Evolutionary conservation across 2,888 invertebrate species (phyloP).

Genomic region (Keiferia lycopersicella): DNA sequence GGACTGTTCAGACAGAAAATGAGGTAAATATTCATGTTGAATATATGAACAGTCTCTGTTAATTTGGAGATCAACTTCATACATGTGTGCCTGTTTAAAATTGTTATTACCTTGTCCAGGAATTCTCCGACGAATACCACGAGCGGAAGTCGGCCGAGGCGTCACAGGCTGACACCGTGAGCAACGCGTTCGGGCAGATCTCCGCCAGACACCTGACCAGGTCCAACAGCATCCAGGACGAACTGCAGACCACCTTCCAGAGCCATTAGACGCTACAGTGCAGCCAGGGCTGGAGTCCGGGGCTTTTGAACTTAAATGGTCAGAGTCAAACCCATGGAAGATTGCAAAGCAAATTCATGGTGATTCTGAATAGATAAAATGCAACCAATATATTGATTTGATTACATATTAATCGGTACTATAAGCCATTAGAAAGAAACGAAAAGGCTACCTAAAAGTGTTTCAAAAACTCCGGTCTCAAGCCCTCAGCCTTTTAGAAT

Average conservation of each 20-base stretch:
- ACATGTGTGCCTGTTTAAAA: neutral
- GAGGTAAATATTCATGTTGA: neutral
- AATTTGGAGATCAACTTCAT: neutral
- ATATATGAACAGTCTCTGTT: neutral
- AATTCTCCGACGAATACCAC: slow-evolving; percentile 91
- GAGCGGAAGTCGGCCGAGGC: slow-evolving; percentile 83
- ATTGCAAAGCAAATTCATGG: no score
- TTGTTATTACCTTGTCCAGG: slow-evolving; percentile 65
- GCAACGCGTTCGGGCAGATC: slow-evolving; percentile 79
- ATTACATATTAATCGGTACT: no score
- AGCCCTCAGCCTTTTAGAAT: neutral
- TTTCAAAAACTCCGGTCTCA: neutral
- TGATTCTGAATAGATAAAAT: no score
- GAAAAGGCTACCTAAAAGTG: no score
- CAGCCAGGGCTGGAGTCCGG: neutral
- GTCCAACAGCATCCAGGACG: slow-evolving; percentile 93
- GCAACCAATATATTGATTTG: no score
- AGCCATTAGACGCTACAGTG: slow-evolving; percentile 41
- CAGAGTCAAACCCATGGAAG: no score
- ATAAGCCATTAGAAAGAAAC: no score
- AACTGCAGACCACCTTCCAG: slow-evolving; percentile 81
- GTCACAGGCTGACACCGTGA: slow-evolving; percentile 79
- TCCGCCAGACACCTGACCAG: slow-evolving; percentile 83
- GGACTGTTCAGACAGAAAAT: no score
- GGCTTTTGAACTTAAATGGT: no score